Base-by-base conservation (phyloP, 2,888 invertebrate genomes). In the Philereme transversata region DNA sequence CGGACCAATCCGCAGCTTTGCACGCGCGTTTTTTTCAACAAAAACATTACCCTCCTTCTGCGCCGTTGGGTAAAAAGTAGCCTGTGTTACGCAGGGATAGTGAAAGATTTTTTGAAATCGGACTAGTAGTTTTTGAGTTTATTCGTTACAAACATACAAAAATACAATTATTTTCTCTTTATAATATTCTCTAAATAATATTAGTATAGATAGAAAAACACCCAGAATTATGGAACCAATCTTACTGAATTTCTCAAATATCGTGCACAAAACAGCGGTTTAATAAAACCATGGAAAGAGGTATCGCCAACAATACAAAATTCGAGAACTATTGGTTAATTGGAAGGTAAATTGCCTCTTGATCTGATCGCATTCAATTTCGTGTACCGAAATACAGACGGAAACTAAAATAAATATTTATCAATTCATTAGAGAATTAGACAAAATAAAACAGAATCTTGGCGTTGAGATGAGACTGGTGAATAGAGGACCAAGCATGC, bases 301-400 rank as follows among this genome's bases (percentile, higher is more conserved):
- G 53, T 45, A 52, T 43, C 51, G 44, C 53, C 48, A 59, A 61
- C 60, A 65, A 58, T 57, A 56, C 62, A 57, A 61, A 60, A 45
- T 62, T 47, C 50, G 63, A 59, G 60, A 55, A 51, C 51, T 64
- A 68, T 62, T 58, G 70, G 68, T 69, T 70, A 76, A 78, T 74
- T 74, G 73, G 65, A 72, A 74, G 74, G 77, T 70, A 78, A 77
- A 78, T 76, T 71, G 73, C 70, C 70, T 70, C 61, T 73, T 71
- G 58, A 68, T 65, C 67, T 65, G 68, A 67, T 65, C 61, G 64
- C 55, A 61, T 57, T 56, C 65, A 62, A 63, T 68, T 68, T 63
- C 56, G 60, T 58, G 61, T 60, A 45, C 60, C 58, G 49, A 64
- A 54, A 45, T 11, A 47, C 44, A 9, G 41, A 52, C 8, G 50